These are phyloP conservation scores for Acanthurus leucopareius DNA, from an alignment of 2,797 vertebrate species.

Conservation along the genomic window DNA sequence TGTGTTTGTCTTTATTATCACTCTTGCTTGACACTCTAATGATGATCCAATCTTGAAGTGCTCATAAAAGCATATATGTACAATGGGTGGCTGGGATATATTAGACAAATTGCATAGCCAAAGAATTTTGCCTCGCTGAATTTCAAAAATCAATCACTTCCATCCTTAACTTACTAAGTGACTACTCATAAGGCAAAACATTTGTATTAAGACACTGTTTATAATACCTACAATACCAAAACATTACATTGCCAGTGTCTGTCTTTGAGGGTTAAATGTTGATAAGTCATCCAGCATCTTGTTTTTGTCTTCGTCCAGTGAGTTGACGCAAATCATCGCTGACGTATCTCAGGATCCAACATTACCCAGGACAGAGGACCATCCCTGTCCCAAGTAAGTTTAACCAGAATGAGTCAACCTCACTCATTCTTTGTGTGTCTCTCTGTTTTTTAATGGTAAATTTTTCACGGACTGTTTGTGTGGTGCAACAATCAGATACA, in stretches of 20 bases:
- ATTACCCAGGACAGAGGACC: slow-evolving; percentile 93
- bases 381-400: slow-evolving; percentile 94
- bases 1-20: too few relatives aligned
- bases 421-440: background rate
- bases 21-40: too few relatives aligned
- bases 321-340: slow-evolving; percentile 96
- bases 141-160: too few relatives aligned
- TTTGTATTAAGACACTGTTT: background rate
- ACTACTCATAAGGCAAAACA: background rate
- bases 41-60: too few relatives aligned
- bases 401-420: background rate
- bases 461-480: background rate
- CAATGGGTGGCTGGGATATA: too few relatives aligned
- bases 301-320: slow-evolving; percentile 78
- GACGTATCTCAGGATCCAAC: slow-evolving; percentile 96
- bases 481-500: background rate
- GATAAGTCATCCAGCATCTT: background rate
- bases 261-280: background rate
- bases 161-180: background rate
- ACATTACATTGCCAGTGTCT: too few relatives aligned
- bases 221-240: background rate
- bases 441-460: background rate
- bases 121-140: too few relatives aligned
- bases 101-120: too few relatives aligned
- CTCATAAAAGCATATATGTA: too few relatives aligned